Base-by-base conservation (phyloP, 2,888 invertebrate species). In the Dynastes hyllus region DNA sequence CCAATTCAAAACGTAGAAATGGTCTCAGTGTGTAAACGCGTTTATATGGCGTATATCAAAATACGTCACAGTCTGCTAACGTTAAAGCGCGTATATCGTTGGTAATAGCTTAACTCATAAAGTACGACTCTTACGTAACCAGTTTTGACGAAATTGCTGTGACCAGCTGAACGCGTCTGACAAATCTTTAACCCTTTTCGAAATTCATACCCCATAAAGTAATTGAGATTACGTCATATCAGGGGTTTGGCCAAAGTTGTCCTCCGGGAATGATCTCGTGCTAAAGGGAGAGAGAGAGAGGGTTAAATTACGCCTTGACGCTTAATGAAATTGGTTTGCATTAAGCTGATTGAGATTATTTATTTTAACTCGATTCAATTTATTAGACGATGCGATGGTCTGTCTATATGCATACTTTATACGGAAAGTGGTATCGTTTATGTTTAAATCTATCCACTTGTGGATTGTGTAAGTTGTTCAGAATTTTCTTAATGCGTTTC, bases 271-370 rank as follows among this genome's bases (percentile, higher is more conserved):
- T 16, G 55, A 40, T 11, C 45, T 2, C 45, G 45, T 8, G 45
- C 8, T 8, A 45, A 8, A 45, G 11, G 1, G 69, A 51, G 51
- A 22, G 11, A 27, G 22, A 11, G 73, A 58, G 80, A 65, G 80
- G 79, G 79, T 80, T 78, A 77, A 80, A 79, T 80, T 82, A 80
- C 80, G 76, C 77, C 78, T 78, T 80, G 77, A 78, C 79, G 76
- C 77, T 81, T 80, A 81, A 82, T 81, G 81, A 82, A 81, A 81
- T 77, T 81, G 81, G 81, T 81, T 80, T 78, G 75, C 82, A 82
- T 82, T 82, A 82, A 80, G 78, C 79, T 81, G 80, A 82, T 82
- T 81, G 81, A 80, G 80, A 73, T 76, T 79, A 76, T 79, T 76
- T 79, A 61, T 45, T 61, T 63, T 79, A 76, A 61, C 58, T 76